Percentiles rank a stretch among this genome's conserved stretches.
Evolutionary conservation across 2,888 invertebrate genomes (phyloP).

Genomic region (Chydorus sphaericus): DNA sequence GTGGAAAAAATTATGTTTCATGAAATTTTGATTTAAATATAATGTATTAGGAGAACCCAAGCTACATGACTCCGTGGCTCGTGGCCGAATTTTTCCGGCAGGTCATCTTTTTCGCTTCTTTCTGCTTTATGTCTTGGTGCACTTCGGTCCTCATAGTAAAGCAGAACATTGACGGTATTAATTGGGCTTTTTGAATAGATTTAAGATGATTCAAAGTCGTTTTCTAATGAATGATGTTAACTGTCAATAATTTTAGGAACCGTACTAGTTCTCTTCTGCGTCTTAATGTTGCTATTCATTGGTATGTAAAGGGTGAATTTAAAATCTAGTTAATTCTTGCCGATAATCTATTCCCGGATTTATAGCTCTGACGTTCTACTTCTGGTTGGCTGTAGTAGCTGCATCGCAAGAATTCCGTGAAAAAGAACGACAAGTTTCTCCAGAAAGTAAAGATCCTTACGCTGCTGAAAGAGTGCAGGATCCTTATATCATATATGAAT

Average conservation of each 20-base stretch:
- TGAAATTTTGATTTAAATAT: background rate
- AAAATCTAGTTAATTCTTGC: background rate
- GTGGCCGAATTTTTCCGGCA: slow-evolving; percentile 14
- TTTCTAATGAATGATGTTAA: no score
- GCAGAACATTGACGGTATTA: no score
- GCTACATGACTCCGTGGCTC: slow-evolving; percentile 15
- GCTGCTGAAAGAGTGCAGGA: no score
- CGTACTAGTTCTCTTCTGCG: background rate
- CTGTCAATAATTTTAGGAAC: no score
- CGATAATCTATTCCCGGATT: no score
- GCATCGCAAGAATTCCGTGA: background rate
- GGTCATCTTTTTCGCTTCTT: background rate
- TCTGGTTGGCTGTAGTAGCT: slow-evolving; percentile 4
- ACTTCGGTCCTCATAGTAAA: background rate
- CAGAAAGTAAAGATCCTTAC: background rate
- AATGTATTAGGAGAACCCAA: background rate
- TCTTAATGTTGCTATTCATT: background rate
- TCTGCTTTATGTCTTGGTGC: background rate
- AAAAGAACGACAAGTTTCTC: background rate
- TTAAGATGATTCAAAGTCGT: no score
- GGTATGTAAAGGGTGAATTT: background rate
- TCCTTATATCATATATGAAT: no score
- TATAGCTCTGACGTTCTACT: slow-evolving; percentile 1
- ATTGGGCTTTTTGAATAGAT: no score
- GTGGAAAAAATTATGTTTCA: no score